Evolutionary conservation across 2,113 vertebrate genomes (phyloP), one percentile per base, ranked within the genome.

Genomic region (Corythaixoides concolor): DNA sequence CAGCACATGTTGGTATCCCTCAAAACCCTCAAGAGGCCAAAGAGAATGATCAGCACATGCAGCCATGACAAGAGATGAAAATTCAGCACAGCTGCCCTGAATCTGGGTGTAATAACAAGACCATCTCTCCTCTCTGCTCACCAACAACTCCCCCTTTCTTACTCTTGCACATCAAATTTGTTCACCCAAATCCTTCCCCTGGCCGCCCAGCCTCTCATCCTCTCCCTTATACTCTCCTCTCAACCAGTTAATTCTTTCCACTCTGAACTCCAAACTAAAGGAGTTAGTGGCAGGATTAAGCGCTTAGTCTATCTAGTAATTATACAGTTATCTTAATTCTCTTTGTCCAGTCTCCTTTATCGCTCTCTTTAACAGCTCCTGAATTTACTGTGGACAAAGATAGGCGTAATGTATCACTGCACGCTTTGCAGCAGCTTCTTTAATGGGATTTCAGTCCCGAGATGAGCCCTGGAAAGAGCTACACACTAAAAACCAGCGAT

Each of bases 271-370:
- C 0, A 15, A 95, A 89, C 91, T 78, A 75, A 84, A 77, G 47
- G 41, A 58, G 53, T 60, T 17, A 73, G 33, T 60, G 83, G 92
- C 41, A 84, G 86, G 92, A 97, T 95, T 95, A 95, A 86, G 83
- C 2, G 19, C 88, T 92, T 28, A 89, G 56, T 35, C 69, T 68
- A 59, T 73, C 70, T 59, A 22, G 70, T 76, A 93, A 96, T 96
- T 93, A 97, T 2, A 93, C 35, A 87, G 22, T 88, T 97, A 95
- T 93, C 90, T 81, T 82, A 92, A 95, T 92, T 95, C 89, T 73
- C 86, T 94, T 97, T 95, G 84, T 93, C 88, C 95, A 33, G 73
- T 5, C 24, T 32, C 66, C 79, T 91, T 97, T 90, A 90, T 95
- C 77, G 0, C 73, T 41, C 12, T 39, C 60, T 67, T 72, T 37